A percentile compares a stretch with the other conserved stretches of the same genome.
Conservation (phyloP, 2,888 invertebrate genomes). For the Beris morrisii region DNA sequence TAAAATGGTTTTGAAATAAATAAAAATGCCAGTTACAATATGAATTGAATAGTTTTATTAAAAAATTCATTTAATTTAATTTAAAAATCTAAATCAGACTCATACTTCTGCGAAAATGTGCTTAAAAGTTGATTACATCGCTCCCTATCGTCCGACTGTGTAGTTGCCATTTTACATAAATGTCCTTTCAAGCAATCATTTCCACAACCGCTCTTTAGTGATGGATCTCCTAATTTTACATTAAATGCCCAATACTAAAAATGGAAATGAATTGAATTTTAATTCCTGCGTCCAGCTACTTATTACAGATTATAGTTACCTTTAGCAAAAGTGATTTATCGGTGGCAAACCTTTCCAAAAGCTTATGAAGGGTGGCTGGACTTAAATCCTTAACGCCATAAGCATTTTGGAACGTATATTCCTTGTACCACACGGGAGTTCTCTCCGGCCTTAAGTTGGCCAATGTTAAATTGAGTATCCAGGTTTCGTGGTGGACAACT, state of each 20-base stretch:
- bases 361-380: conserved; percentile 63
- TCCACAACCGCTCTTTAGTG: conserved; percentile 46
- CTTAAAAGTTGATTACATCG: conserved; percentile 46
- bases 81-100: neutral
- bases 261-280: conserved; percentile 19
- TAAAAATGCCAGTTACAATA: too few relatives aligned
- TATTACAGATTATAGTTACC: conserved; percentile 39
- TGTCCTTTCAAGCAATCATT: conserved; percentile 45
- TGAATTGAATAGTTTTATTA: too few relatives aligned
- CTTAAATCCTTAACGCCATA: conserved; percentile 65
- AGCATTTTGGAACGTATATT: conserved; percentile 73
- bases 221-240: conserved; percentile 47
- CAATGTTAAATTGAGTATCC: conserved; percentile 73
- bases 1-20: too few relatives aligned
- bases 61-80: too few relatives aligned
- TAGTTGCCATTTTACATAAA: conserved; percentile 48
- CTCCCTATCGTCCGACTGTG: conserved; percentile 42
- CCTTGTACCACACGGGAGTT: conserved; percentile 70
- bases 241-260: conserved; percentile 46
- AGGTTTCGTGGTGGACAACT: conserved; percentile 69
- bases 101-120: conserved; percentile 17
- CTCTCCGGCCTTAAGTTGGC: conserved; percentile 65
- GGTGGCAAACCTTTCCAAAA: conserved; percentile 62
- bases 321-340: conserved; percentile 45
- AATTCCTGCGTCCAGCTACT: conserved; percentile 1